Percentiles rank a stretch among this genome's conserved stretches.
Evolutionary conservation across 2,797 vertebrate species (phyloP).

Genomic region (Acanthiza pusilla): DNA sequence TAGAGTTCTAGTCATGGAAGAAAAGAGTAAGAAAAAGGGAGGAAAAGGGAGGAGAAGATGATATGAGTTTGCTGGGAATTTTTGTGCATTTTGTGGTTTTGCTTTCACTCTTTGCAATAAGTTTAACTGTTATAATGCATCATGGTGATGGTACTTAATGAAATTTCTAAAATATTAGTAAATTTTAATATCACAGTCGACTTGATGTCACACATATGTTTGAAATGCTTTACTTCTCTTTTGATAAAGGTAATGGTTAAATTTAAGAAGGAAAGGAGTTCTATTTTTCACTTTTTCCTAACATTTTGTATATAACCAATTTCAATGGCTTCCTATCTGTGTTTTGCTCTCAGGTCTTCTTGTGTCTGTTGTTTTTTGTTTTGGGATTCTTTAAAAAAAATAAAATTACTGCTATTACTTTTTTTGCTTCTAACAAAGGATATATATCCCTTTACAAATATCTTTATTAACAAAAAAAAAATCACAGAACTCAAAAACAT

Average conservation of each 20-base stretch:
- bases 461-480: not conserved
- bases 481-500: not conserved
- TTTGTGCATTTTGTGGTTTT: not conserved
- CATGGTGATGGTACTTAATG: not conserved
- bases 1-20: not conserved
- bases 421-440: not conserved
- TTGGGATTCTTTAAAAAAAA: not conserved
- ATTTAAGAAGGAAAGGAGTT: not conserved
- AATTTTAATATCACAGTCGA: not conserved
- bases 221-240: not conserved
- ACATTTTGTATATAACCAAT: not conserved
- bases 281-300: not conserved
- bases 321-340: not conserved
- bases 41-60: not conserved
- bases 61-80: not conserved
- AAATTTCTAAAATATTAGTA: not conserved
- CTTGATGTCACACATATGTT: not conserved
- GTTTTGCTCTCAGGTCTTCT: not conserved
- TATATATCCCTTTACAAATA: not conserved
- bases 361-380: not conserved
- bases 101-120: not conserved
- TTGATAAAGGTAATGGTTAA: not conserved
- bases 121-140: not conserved
- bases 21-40: not conserved
- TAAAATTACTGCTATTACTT: not conserved